Base-by-base conservation (phyloP, 2,888 invertebrate genomes). In the Maniola hyperantus region DNA sequence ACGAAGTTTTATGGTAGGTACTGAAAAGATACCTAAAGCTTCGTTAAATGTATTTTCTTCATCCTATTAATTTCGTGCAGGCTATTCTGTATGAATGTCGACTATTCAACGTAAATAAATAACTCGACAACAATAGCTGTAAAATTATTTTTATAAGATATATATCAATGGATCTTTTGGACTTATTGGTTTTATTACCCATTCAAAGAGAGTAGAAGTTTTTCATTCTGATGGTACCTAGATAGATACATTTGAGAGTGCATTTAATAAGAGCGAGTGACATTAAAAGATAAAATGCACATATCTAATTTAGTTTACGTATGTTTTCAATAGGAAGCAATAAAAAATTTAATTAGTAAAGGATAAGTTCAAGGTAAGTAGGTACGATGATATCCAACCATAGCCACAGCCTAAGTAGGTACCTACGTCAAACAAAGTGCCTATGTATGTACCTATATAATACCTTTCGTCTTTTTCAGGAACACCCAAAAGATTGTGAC, bases 231-330 rank as follows among this genome's bases (percentile, higher is more conserved):
- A 59, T 44, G 26, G 58, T n/a, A 59, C 42, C n/a, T 48, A 6
- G 2, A 7, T 15, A 7, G 26, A 20, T 59, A 34, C 33, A 59
- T 59, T 34, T 58, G 18, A 58, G 59, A 34, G 44, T 44, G 57
- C 66, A n/a, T n/a, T n/a, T n/a, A n/a, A n/a, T 26, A 26, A 26
- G 4, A 26, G 26, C 26, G 26, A 26, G 26, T 4, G 36, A 66
- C 50, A 63, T 95, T 34, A 15, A 33, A 2, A 48, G 53, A 36
- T 26, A 36, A 55, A 54, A 60, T 60, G 60, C 60, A 64, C 64
- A 67, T 64, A n/a, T n/a, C 11, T 11, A 39, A 20, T 15, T 36
- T 55, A 33, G 51, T 65, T 59, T 26, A 11, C 46, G 44, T 57
- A 11, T 53, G 44, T 57, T 34, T 60, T 55, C 15, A 36, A 18